phyloP scores from a whole-genome alignment of 2,888 invertebrate species.

The Gryllus longicercus region DNA sequence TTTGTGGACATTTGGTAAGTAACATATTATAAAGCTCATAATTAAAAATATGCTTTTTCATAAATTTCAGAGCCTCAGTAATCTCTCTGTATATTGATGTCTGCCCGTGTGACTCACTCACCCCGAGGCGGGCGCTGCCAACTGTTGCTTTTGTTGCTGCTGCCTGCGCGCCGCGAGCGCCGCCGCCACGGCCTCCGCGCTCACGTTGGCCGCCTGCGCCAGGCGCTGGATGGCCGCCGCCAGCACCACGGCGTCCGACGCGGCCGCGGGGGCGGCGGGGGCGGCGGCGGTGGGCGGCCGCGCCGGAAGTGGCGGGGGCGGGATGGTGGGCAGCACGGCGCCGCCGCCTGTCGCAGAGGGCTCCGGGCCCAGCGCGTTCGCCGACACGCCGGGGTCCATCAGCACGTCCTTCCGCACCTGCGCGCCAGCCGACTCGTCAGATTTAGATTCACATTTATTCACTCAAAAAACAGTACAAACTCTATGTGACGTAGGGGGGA shows the following conservation, averaged over 20 bases:
- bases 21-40: no score
- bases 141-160: constrained; percentile 58
- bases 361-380: constrained; percentile 33
- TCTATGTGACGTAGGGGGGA: no score
- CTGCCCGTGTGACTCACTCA: not conserved
- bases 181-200: constrained; percentile 71
- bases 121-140: not conserved
- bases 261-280: constrained; percentile 35
- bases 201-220: constrained; percentile 71
- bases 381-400: constrained; percentile 30
- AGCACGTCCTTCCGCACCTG: constrained; percentile 32
- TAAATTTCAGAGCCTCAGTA: no score
- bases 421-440: not conserved
- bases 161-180: constrained; percentile 69
- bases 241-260: constrained; percentile 43
- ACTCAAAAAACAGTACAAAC: no score
- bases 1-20: no score
- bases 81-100: no score
- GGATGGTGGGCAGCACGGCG: not conserved
- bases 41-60: no score
- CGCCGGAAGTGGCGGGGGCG: not conserved
- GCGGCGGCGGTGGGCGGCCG: not conserved
- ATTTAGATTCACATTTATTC: no score
- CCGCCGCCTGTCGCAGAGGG: constrained; percentile 21
- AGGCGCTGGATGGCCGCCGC: constrained; percentile 54